Percentiles rank a stretch among this genome's conserved stretches.
Evolutionary conservation across 1,140 invertebrate genomes (phyloP).

Genomic region (Mizuhopecten yessoensis): DNA sequence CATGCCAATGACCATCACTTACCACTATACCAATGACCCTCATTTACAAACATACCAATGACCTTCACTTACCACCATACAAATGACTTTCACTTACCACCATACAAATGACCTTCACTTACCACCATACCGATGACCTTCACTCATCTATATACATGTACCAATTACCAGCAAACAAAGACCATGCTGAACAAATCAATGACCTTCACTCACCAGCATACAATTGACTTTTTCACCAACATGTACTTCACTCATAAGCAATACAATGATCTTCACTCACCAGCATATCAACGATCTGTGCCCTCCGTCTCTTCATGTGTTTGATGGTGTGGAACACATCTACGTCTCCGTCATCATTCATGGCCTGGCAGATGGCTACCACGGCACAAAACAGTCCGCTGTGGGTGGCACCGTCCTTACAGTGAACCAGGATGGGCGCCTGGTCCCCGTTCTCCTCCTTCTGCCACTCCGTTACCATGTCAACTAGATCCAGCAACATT

Average conservation of each 20-base stretch:
- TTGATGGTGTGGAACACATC: constrained; percentile 82
- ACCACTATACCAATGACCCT: not conserved
- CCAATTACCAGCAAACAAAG: too few species aligned
- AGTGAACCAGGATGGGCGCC: constrained; percentile 77
- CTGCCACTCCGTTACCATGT: constrained; percentile 77
- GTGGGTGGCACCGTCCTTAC: constrained; percentile 81
- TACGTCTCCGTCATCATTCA: constrained; percentile 75
- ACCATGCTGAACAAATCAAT: too few species aligned
- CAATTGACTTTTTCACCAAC: too few species aligned
- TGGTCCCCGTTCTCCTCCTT: constrained; percentile 65
- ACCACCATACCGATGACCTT: constrained; percentile 78
- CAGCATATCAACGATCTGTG: constrained; percentile 77
- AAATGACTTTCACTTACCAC: constrained; percentile 80
- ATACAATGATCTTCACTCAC: constrained; percentile 69
- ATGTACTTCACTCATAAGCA: not conserved
- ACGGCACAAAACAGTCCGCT: constrained; percentile 78
- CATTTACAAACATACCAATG: not conserved
- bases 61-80: constrained; percentile 76
- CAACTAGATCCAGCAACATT: constrained; percentile 77
- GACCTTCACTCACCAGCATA: too few species aligned
- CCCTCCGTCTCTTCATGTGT: constrained; percentile 77
- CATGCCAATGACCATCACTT: constrained; percentile 69
- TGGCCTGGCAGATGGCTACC: constrained; percentile 76
- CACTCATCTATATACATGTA: too few species aligned
- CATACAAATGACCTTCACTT: constrained; percentile 77